phyloP scores from a whole-genome alignment of 2,888 invertebrate genomes.

The Platerodrilus igneus region DNA sequence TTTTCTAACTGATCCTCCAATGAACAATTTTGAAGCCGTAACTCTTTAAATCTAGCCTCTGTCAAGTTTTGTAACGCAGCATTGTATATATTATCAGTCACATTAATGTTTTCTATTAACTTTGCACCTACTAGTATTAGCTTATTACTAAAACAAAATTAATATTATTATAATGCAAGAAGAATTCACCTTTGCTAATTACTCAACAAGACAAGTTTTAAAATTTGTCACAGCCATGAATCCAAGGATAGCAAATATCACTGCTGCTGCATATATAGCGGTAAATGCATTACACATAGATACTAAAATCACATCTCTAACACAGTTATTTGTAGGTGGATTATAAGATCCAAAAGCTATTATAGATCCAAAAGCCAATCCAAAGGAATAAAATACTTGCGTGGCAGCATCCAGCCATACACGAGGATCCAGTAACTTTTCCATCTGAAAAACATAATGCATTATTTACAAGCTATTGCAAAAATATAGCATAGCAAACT shows the following conservation, averaged over 20 bases:
- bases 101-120: slow-evolving; percentile 44
- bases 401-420: slow-evolving; percentile 97
- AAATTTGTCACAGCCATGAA: slow-evolving; percentile 93
- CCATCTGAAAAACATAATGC: slow-evolving; percentile 56
- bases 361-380: slow-evolving; percentile 89
- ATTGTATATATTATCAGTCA: slow-evolving; percentile 56
- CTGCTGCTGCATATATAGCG: slow-evolving; percentile 90
- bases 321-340: slow-evolving; percentile 90
- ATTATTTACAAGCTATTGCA: not conserved
- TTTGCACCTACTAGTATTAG: slow-evolving; percentile 28
- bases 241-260: slow-evolving; percentile 92
- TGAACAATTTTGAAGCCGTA: slow-evolving; percentile 63
- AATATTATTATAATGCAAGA: not conserved
- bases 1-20: slow-evolving; percentile 70
- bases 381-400: slow-evolving; percentile 95
- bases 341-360: slow-evolving; percentile 96
- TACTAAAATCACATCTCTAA: slow-evolving; percentile 84
- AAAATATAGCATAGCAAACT: slow-evolving; percentile 1
- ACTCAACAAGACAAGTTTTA: slow-evolving; percentile 74
- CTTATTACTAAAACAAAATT: slow-evolving; percentile 49
- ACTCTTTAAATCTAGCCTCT: slow-evolving; percentile 42
- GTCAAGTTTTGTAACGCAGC: slow-evolving; percentile 46
- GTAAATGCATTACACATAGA: slow-evolving; percentile 91
- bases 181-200: slow-evolving; percentile 32
- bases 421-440: slow-evolving; percentile 77